Evolutionary conservation across 2,113 vertebrate genomes (phyloP), one percentile per base, ranked within the genome.

Genomic region (Corapipo altera): DNA sequence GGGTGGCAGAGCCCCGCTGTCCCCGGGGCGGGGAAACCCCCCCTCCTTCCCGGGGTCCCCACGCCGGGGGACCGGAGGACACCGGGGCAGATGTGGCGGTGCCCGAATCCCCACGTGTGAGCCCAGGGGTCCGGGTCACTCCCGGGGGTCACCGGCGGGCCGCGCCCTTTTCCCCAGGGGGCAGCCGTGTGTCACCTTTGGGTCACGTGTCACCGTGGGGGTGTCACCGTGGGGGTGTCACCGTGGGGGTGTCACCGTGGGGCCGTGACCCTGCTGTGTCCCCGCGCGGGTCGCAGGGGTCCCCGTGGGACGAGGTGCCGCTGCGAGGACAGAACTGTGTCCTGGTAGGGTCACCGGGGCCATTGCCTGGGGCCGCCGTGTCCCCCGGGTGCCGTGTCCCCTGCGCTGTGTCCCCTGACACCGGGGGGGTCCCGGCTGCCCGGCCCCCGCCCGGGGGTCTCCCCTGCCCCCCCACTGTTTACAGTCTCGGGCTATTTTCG

Each of bases 341-440:
- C 76, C 86, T 22, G 23, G 2, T 15, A 11, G 49, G 43, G 65
- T 58, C 85, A 46, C 33, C 4, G 37, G 28, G 58, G 11, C 52
- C 41, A 0, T 4, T n/a, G 49, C 35, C 30, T 3, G 30, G 22
- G 9, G 5, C 19, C 17, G 2, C n/a, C 8, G 21, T 16, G 71
- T 83, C 17, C 30, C 70, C 4, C 11, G 24, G 33, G 16, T 30
- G 24, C 55, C 46, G 0, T 55, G 35, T 39, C 23, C 71, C 30
- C 19, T 6, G 41, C 3, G 32, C 35, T 64, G 7, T 27, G 67
- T 35, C 75, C 43, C 49, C 6, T 59, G 6, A n/a, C 41, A 33
- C 35, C 35, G 26, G 26, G 21, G 41, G 24, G 15, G 52, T 20
- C 83, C 49, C 6, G 5, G 28, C 57, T 26, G 75, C 62, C 65